Base-by-base conservation (phyloP, 2,797 vertebrate genomes). In the Amphiprion clarkii region DNA sequence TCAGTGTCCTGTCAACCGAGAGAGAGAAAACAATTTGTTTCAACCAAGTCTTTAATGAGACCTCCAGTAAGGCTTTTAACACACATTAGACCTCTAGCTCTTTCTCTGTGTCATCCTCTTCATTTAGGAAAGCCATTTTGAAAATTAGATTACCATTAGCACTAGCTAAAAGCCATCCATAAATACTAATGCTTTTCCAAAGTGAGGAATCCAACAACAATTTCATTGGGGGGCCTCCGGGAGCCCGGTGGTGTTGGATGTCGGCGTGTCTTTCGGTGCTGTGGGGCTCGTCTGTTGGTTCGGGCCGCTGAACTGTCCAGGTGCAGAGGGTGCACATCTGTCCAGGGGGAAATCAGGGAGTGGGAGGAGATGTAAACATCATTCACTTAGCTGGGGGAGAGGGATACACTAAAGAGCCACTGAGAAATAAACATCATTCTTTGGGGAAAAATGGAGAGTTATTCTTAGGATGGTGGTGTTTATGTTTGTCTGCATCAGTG, bases 371-470 rank as follows among this genome's bases (percentile, higher is more conserved):
- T 72, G 39, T 92, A 93, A 94, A 95, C 93, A 94, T 82, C 57
- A 81, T 74, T 89, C 86, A 84, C 55, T 78, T 74, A 85, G 77
- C 75, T 33, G 25, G 53, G 27, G 33, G 36, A 77, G 65, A 67
- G 69, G 59, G 73, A 79, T 52, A 59, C 76, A 68, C 73, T 31
- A 57, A 81, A 84, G 79, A 89, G 76, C 83, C 76, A 84, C 81
- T 61, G 66, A 88, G 80, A 91, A 83, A 88, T 93, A 92, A 93
- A 91, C 87, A 93, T 85, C 73, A 83, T 84, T 92, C 89, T 89
- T 81, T 77, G 56, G 71, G 62, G 73, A 8, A 70, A 92, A 90
- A 91, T 82, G 56, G 71, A 77, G 81, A 83, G 84, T 88, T 95
- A 94, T 95, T 93, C 84, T 94, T 89, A 76, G 93, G 64, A 81